A percentile compares a stretch with the other conserved stretches of the same genome.
Evolutionary conservation across 35 echinoderm and acorn worm species (phyloP).

Genomic region (Acanthaster planci): DNA sequence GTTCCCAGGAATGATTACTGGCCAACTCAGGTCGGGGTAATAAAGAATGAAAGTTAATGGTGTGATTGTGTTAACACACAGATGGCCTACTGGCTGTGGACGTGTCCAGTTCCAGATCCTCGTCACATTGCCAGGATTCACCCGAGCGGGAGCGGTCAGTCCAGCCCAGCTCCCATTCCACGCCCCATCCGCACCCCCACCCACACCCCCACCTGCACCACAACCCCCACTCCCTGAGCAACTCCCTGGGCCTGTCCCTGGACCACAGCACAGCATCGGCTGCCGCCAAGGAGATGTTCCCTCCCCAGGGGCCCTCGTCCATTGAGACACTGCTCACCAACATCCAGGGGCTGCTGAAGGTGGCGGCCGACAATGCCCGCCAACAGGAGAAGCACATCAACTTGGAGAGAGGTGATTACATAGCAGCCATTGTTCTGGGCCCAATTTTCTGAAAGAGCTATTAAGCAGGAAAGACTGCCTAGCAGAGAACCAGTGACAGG

Average conservation of each 20-base stretch:
- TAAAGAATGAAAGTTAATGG: too few species aligned
- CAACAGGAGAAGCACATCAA: conserved; percentile 94
- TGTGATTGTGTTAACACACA: neutral
- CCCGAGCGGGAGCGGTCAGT: neutral
- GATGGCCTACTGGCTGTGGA: conserved; percentile 44
- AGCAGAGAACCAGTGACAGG: too few species aligned
- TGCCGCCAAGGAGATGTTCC: conserved; percentile 34
- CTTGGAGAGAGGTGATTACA: conserved; percentile 78
- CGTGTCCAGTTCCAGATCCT: conserved; percentile 31
- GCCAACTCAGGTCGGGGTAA: too few species aligned
- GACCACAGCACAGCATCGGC: conserved; percentile 2
- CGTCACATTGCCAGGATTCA: neutral
- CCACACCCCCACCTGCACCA: neutral
- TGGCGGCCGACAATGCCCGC: conserved; percentile 93
- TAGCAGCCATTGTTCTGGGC: neutral
- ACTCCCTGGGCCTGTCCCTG: conserved; percentile 22
- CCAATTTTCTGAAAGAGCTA: neutral
- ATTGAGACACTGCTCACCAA: conserved; percentile 98
- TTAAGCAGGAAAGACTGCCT: neutral
- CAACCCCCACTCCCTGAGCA: conserved; percentile 15
- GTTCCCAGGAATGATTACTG: too few species aligned
- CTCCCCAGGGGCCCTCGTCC: conserved; percentile 73
- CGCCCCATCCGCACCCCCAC: neutral
- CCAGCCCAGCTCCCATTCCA: conserved; percentile 10
- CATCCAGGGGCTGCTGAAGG: conserved; percentile 95